phyloP scores from a whole-genome alignment of 2,797 vertebrate genomes.

The Rhodeus uyekii region DNA sequence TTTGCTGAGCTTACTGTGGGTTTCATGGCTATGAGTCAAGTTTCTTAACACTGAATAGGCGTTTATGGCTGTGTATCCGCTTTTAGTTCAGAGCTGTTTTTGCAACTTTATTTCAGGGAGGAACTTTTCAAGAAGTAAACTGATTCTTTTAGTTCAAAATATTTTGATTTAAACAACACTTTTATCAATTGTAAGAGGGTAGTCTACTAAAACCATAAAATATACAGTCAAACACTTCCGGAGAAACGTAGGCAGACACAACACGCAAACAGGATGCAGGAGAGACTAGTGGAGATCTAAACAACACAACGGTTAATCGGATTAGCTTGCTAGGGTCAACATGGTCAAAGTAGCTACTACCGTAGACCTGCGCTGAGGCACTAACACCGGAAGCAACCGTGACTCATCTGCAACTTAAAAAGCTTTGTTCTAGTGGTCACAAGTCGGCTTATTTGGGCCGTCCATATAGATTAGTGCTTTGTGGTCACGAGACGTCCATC shows the following conservation, averaged over 20 bases:
- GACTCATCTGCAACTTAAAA: conserved; percentile 34
- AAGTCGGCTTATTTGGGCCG: conserved; percentile 11
- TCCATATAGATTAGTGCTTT: conserved; percentile 39
- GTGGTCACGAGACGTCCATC: not conserved
- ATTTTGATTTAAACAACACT: not conserved
- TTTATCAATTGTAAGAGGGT: not conserved
- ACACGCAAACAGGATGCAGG: conserved; percentile 18
- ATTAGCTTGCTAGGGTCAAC: conserved; percentile 42
- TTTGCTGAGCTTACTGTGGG: conserved; percentile 3
- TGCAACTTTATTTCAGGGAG: not conserved
- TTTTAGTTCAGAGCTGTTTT: not conserved
- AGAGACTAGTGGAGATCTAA: conserved; percentile 23
- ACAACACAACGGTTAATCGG: conserved; percentile 40
- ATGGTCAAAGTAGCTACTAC: conserved; percentile 34
- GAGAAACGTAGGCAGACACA: not conserved
- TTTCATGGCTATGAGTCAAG: not conserved
- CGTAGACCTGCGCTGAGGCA: conserved; percentile 35
- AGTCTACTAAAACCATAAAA: not conserved
- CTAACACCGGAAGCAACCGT: conserved; percentile 32
- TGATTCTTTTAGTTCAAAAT: not conserved
- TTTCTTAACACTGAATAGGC: conserved; percentile 10
- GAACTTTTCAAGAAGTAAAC: not conserved
- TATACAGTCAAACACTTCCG: not conserved
- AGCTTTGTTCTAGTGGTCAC: conserved; percentile 31
- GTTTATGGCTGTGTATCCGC: not conserved